Evolutionary conservation across 2,797 vertebrate species (phyloP).

Genomic region (Hyperoplus immaculatus): DNA sequence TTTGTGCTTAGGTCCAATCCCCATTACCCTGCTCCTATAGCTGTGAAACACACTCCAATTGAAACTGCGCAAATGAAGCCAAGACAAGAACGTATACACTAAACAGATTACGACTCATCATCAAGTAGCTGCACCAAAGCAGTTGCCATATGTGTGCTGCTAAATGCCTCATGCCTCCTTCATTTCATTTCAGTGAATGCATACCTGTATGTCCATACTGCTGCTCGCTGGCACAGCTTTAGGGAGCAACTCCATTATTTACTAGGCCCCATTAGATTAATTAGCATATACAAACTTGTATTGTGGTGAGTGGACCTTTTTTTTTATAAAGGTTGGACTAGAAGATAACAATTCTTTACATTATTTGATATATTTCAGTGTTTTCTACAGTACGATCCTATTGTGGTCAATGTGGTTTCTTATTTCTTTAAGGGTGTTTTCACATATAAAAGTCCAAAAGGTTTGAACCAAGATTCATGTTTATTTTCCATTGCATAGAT

Average conservation of each 20-base stretch:
- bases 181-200: neutral
- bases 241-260: neutral
- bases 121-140: neutral
- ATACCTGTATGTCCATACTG: neutral
- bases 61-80: neutral
- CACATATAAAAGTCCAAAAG: too few species aligned
- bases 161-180: neutral
- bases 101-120: neutral
- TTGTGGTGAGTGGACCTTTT: neutral
- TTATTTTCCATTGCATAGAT: too few species aligned
- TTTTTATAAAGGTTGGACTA: neutral
- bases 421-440: neutral
- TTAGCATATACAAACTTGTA: neutral
- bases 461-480: too few species aligned
- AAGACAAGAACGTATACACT: neutral
- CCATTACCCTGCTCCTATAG: too few species aligned
- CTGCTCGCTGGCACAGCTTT: neutral
- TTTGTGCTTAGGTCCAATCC: too few species aligned
- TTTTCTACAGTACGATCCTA: neutral
- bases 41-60: neutral
- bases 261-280: neutral
- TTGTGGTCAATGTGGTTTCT: neutral
- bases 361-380: neutral
- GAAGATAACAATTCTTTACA: neutral
- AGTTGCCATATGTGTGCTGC: neutral